Evolutionary conservation across 2,113 vertebrate species (phyloP).

Genomic region (Pelodiscus sinensis): DNA sequence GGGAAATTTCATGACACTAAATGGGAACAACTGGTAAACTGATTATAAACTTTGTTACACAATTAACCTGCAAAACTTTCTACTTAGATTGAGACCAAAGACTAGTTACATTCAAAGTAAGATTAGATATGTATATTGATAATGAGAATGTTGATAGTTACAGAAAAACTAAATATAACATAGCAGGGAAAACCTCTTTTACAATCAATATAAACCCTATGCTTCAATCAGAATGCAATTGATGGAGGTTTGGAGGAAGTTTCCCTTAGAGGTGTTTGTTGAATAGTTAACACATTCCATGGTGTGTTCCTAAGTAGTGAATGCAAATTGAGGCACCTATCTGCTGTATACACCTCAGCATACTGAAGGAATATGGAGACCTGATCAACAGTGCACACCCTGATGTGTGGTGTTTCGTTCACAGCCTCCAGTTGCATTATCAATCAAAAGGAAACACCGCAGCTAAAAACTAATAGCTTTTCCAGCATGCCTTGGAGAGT

Average conservation of each 20-base stretch:
- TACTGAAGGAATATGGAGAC: neutral
- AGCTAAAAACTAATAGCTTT: neutral
- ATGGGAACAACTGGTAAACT: constrained; percentile 38
- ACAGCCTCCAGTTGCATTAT: neutral
- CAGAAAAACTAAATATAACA: neutral
- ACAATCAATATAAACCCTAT: neutral
- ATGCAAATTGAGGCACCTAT: neutral
- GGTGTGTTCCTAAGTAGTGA: neutral
- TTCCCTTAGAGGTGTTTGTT: neutral
- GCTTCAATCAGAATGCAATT: neutral
- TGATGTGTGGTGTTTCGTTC: neutral
- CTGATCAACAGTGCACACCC: neutral
- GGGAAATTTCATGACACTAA: constrained; percentile 35
- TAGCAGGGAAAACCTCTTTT: neutral
- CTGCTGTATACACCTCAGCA: neutral
- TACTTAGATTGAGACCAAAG: neutral
- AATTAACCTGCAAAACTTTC: constrained; percentile 1
- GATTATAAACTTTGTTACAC: constrained; percentile 14
- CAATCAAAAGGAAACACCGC: neutral
- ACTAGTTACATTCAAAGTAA: neutral
- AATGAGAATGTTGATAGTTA: neutral
- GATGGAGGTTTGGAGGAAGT: neutral
- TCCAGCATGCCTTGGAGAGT: neutral
- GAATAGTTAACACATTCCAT: neutral
- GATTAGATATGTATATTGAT: neutral